Evolutionary conservation across 2,888 invertebrate species (phyloP).

Genomic region (Nectonema munidae): DNA sequence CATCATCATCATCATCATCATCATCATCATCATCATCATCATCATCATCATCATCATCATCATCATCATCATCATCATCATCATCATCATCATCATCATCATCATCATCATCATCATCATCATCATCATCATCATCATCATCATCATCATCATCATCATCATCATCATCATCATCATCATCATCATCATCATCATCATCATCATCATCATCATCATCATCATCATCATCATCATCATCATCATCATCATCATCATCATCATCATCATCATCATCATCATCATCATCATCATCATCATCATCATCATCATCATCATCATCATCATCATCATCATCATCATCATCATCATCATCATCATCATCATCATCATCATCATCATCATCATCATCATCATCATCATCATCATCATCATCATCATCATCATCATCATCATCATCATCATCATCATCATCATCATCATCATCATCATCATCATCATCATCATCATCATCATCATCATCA

Average conservation of each 20-base stretch:
- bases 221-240: slow-evolving; percentile 5
- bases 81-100: slow-evolving; percentile 5
- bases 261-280: slow-evolving; percentile 5
- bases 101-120: slow-evolving; percentile 5
- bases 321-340: slow-evolving; percentile 5
- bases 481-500: slow-evolving; percentile 5
- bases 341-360: slow-evolving; percentile 5
- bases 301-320: slow-evolving; percentile 5
- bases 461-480: slow-evolving; percentile 5
- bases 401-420: slow-evolving; percentile 5
- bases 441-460: slow-evolving; percentile 5
- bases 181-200: slow-evolving; percentile 5
- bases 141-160: slow-evolving; percentile 5
- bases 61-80: slow-evolving; percentile 5
- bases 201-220: slow-evolving; percentile 5
- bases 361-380: slow-evolving; percentile 5
- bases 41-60: slow-evolving; percentile 5
- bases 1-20: slow-evolving; percentile 5
- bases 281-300: slow-evolving; percentile 5
- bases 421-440: slow-evolving; percentile 5
- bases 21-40: slow-evolving; percentile 5
- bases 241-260: slow-evolving; percentile 5
- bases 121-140: slow-evolving; percentile 5
- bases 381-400: slow-evolving; percentile 5
- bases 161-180: slow-evolving; percentile 5